Evolutionary conservation across 64 coral and sea anemone species (phyloP).

Genomic region (Stylophora pistillata): DNA sequence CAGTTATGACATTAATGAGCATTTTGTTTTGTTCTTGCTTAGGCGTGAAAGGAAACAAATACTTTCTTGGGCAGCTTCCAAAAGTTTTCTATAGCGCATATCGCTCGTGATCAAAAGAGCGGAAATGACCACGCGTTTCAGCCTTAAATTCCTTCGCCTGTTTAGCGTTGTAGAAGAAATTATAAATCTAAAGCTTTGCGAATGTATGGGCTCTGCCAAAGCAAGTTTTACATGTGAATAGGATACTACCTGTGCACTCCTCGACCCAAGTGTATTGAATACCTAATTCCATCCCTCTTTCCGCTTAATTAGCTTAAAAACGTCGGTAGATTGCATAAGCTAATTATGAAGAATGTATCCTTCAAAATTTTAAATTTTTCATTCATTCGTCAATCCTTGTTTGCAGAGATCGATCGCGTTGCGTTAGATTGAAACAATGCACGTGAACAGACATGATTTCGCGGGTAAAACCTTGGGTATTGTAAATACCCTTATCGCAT

Average conservation of each 20-base stretch:
- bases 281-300: no score
- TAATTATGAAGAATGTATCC: not conserved
- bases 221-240: no score
- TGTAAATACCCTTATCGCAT: not conserved
- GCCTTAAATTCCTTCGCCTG: not conserved
- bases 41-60: not conserved
- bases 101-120: conserved; percentile 25
- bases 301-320: no score
- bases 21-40: no score
- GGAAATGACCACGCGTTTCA: not conserved
- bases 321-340: not conserved
- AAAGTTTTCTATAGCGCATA: not conserved
- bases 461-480: not conserved
- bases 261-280: no score
- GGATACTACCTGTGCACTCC: no score
- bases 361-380: not conserved
- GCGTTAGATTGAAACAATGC: not conserved
- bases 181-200: not conserved
- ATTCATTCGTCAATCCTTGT: not conserved
- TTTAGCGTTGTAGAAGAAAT: not conserved
- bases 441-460: not conserved
- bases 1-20: no score
- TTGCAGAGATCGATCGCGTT: not conserved
- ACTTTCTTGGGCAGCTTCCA: not conserved
- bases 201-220: not conserved